These are phyloP conservation scores for Anoplius nigerrimus DNA, from an alignment of 2,888 invertebrate genomes.

Conservation along the genomic window DNA sequence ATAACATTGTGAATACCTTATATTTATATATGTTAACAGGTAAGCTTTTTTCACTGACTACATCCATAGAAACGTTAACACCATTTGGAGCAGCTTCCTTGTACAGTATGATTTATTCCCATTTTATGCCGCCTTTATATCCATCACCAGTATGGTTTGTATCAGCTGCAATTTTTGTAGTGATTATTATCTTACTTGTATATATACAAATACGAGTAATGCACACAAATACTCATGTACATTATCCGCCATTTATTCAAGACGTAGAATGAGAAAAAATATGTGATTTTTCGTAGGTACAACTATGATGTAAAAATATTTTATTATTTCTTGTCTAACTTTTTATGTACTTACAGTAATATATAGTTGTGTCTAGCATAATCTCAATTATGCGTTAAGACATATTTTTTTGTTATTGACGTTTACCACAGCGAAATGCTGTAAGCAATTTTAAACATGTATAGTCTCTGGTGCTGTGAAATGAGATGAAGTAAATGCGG, in stretches of 20 bases:
- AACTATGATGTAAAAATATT: no score
- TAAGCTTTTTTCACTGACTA: constrained; percentile 83
- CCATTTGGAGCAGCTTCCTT: constrained; percentile 80
- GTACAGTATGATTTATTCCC: constrained; percentile 80
- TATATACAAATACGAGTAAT: constrained; percentile 45
- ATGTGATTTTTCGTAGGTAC: no score
- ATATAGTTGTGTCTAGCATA: no score
- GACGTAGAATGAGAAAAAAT: constrained; percentile 8
- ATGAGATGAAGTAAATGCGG: no score
- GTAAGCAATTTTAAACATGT: no score
- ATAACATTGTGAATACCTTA: not conserved
- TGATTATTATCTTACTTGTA: constrained; percentile 52
- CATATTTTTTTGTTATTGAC: no score
- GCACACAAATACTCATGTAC: constrained; percentile 17
- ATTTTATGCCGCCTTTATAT: constrained; percentile 66
- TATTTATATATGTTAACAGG: constrained; percentile 69
- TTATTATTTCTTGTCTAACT: no score
- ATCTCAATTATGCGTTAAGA: no score
- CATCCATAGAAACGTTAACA: constrained; percentile 80
- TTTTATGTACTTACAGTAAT: no score
- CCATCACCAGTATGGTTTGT: constrained; percentile 67
- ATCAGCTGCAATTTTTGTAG: constrained; percentile 52
- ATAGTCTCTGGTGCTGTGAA: no score
- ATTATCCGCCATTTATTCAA: constrained; percentile 35
- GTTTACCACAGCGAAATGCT: no score